Base-by-base conservation (phyloP, 2,113 vertebrate species). In the Deroptyus accipitrinus region DNA sequence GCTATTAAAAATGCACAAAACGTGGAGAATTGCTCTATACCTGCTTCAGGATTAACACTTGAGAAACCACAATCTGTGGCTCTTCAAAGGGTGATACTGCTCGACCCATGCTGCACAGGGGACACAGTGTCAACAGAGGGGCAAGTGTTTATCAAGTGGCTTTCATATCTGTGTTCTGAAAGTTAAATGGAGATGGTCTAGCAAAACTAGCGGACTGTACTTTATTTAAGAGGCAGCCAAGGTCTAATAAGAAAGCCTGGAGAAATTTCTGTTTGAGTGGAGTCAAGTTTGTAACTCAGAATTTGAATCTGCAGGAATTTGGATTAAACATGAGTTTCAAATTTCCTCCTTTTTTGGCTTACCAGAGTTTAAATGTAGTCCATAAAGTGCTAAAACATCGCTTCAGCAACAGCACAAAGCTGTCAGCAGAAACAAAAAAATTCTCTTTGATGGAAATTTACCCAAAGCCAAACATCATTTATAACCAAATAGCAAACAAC, bases 381-480 rank as follows among this genome's bases (percentile, higher is more conserved):
- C 49, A 7, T 17, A 27, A 67, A 75, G 30, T 55, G 25, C 13
- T 75, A 59, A 78, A 70, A 64, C 2, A 19, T 35, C 8, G 24
- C 11, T 78, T 59, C 57, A 80, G 66, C n/a, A 91, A 82, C 28
- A 44, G 11, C 49, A 46, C 31, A 69, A 89, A 83, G 13, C 55
- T 33, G 62, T 66, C 31, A 66, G 25, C 52, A 41, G n/a, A 92
- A 68, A 25, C 0, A 17, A 57, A 79, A 72, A 54, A 10, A 6
- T 33, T 24, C 2, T 22, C 7, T 42, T n/a, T 49, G 42, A 67
- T 13, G 31, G 33, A 66, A 87, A 46, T 46, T 63, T 88, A 88
- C 62, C 18, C 0, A 0, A 79, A 78, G 39, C 3, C 39, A 79
- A 73, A 44, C 5, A 35, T 16, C 0, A 6, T 39, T 59, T 57